These are phyloP conservation scores for Ametastegia equiseti DNA, from an alignment of 2,888 invertebrate species.

Conservation along the genomic window DNA sequence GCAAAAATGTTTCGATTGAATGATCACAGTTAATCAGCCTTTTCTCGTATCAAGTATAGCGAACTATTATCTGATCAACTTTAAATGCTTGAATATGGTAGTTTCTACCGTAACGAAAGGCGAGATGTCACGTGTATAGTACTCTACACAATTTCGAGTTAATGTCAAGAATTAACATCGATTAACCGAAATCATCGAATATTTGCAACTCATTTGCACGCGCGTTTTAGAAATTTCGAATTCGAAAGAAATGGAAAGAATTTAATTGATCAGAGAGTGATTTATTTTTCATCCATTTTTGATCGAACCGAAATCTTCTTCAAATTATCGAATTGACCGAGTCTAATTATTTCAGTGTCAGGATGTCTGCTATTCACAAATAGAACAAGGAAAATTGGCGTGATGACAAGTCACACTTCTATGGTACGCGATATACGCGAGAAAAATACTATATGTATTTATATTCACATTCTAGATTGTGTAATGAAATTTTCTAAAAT, in stretches of 20 bases:
- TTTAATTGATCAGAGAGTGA: too few relatives aligned
- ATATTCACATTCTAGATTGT: too few relatives aligned
- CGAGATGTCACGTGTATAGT: neutral
- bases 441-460: too few relatives aligned
- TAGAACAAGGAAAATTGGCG: too few relatives aligned
- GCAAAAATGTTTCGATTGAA: constrained; percentile 74
- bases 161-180: neutral
- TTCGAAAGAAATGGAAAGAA: neutral
- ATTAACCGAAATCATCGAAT: neutral
- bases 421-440: too few relatives aligned
- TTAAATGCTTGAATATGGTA: constrained; percentile 20
- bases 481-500: too few relatives aligned
- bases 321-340: too few relatives aligned
- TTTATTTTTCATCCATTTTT: too few relatives aligned
- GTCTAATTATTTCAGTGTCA: too few relatives aligned
- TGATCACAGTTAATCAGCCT: constrained; percentile 62
- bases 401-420: too few relatives aligned
- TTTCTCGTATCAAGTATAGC: constrained; percentile 25
- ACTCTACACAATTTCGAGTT: neutral
- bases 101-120: neutral
- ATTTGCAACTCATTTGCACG: neutral
- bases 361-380: too few relatives aligned
- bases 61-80: constrained; percentile 31
- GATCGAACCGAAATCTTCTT: too few relatives aligned
- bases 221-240: neutral